These are phyloP conservation scores for Carduelis carduelis DNA, from an alignment of 2,797 vertebrate genomes.

Conservation along the genomic window DNA sequence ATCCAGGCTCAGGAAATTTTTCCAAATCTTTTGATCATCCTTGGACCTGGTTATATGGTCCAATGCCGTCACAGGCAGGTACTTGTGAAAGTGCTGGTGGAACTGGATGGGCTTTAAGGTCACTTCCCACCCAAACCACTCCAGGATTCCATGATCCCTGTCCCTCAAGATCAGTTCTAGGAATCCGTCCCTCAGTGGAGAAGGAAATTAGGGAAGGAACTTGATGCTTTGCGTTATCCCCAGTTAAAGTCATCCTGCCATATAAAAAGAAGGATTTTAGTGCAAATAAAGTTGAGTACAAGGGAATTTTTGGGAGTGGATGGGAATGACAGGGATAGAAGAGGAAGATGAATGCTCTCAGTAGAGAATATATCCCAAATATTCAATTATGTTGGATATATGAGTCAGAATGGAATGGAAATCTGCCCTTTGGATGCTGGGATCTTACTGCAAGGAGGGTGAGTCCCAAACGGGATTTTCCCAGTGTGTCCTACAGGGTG, in stretches of 20 bases:
- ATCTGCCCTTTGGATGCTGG: neutral
- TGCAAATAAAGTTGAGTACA: accelerated
- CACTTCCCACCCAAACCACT: neutral
- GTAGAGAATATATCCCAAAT: neutral
- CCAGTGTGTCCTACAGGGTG: neutral
- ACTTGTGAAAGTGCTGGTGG: neutral
- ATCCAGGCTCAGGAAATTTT: accelerated
- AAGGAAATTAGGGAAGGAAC: neutral
- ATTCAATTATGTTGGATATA: neutral
- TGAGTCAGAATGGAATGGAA: neutral
- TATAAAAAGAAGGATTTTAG: neutral
- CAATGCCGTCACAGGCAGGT: accelerated
- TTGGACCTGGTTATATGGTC: neutral
- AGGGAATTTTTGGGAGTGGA: neutral
- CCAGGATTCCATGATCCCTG: neutral
- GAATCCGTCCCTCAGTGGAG: neutral
- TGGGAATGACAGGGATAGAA: neutral
- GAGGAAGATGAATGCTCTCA: neutral
- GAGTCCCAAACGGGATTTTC: neutral
- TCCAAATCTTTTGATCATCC: neutral
- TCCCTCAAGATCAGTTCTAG: neutral
- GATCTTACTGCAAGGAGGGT: neutral
- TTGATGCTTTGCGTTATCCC: neutral
- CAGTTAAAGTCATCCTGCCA: accelerated
- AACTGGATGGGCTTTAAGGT: neutral